Base-by-base conservation (phyloP, 2,888 invertebrate genomes). In the Nephrotoma flavescens region DNA sequence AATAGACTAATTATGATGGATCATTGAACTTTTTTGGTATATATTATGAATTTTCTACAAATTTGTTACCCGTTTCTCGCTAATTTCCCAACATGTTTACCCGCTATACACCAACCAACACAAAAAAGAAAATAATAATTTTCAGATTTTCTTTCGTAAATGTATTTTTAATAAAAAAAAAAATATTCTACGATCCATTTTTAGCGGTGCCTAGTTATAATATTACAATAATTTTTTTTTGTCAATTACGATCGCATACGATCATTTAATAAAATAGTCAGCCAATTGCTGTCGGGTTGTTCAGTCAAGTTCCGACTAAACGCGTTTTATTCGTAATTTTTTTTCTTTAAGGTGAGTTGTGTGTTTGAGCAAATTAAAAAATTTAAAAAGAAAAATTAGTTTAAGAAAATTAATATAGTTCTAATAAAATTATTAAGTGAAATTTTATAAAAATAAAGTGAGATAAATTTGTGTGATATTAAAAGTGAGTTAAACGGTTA, bases 261-360 rank as follows among this genome's bases (percentile, higher is more conserved):
- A 89, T 89, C 89, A 88, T 88, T 88, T 89, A 89, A 88, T 89
- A 89, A 90, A 91, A 91, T 90, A 92, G 92, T 92, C 92, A 92
- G 91, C 91, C 91, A 90, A 91, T 90, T 91, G 90, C 91, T 90
- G 92, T 91, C 92, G 92, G 92, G 90, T 91, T 90, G 91, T 90
- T 91, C 91, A 92, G 91, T 91, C 91, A 90, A 71, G 90, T 89
- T 91, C 90, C 90, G 90, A 90, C 90, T 91, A 90, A 91, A 91
- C 90, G 91, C 90, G 90, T 90, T 89, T 90, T 90, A 90, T 90
- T 91, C 89, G 89, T 90, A 90, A 90, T 90, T 89, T 91, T 91
- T 88, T 88, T 88, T 91, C 91, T 91, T 90, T 90, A 90, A 92
- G 92, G 92, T 92, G 92, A 92, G 92, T 91, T 90, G 71, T 71